Base-by-base conservation (phyloP, 2,888 invertebrate species). In the Cabera pusaria region DNA sequence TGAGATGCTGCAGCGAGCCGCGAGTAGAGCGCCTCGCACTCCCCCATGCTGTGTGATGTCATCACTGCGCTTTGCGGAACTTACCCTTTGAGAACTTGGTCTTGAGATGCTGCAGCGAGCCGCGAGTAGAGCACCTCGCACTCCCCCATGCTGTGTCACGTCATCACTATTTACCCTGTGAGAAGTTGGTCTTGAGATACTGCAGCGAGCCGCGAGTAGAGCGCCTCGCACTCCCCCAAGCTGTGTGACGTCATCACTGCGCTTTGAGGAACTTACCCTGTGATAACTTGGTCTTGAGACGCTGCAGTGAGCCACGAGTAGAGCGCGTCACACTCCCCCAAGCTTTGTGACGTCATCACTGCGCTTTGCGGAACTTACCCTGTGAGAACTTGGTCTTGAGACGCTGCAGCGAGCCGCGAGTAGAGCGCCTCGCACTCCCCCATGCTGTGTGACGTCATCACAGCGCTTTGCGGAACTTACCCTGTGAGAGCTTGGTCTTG, bases 291-390 rank as follows among this genome's bases (percentile, higher is more conserved):
- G 49, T 71, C 51, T 71, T 69, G 19, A 71, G 57, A 33, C 93
- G 91, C 52, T 93, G 93, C 29, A 92, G 90, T 2, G 92, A 91
- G 1, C 93, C 94, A 85, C 0, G 93, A 93, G 64, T 94, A 95
- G n/a, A 95, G 75, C 3, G 92, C 93, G 75, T 95, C 94, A 66
- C 94, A 94, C 71, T 95, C 94, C 65, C n/a, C 93, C 93, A 95
- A 94, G 50, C 64, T 68, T 61, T 72, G 72, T 5, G 70, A n/a
- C n/a, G n/a, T n/a, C n/a, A n/a, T n/a, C n/a, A n/a, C n/a, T n/a
- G 14, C 8, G 21, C 11, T 5, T n/a, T 21, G 22, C 14, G 27
- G 23, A 24, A 32, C 8, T 27, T 22, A 39, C 32, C 28, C 22
- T 28, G 28, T 6, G 33, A 40, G 25, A 31, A 38, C 17, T 31